Base-by-base conservation (phyloP, 2,113 vertebrate species). In the Solea senegalensis region DNA sequence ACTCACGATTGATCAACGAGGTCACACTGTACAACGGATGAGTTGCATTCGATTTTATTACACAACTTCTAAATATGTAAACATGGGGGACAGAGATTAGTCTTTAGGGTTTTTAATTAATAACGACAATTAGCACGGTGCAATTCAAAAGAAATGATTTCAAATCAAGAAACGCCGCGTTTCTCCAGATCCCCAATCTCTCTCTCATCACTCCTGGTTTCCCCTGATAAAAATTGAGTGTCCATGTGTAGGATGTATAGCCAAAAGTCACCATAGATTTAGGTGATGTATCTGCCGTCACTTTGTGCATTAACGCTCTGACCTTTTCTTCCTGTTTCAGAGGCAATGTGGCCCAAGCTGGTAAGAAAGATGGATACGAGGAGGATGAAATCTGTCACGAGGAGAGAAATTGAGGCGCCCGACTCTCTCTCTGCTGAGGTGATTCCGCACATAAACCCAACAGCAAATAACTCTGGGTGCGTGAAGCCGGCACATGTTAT, bases 261-360 rank as follows among this genome's bases (percentile, higher is more conserved):
- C 81, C 80, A 82, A 84, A 84, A 88, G 84, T 88, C 86, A 54
- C 71, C 80, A 78, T 80, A 76, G 86, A 83, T 84, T 84, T 74
- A 8, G 65, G 41, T 91, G 89, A 91, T 90, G 79, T 70, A 90
- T 90, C 80, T 82, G 61, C 89, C 85, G 89, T 90, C 90, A 85
- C 67, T 83, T 86, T 85, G 79, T 72, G 80, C 86, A 90, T 90
- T 90, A 89, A 80, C 67, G 82, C 78, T 13, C 39, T 87, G 90
- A 90, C 89, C 91, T 91, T 92, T 91, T 78, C 84, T 82, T 85
- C 74, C 87, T 50, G 52, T 78, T 90, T 87, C 78, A 71, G 76
- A 80, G 58, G 81, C 80, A 86, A 81, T 57, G 85, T 72, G 81
- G 85, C 55, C 78, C 74, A 52, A 81, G 76, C 78, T 82, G 86